Percentiles rank a stretch among this genome's conserved stretches.
These are phyloP conservation scores for Dallia pectoralis DNA, from an alignment of 2,797 vertebrate genomes.

Conservation along the genomic window DNA sequence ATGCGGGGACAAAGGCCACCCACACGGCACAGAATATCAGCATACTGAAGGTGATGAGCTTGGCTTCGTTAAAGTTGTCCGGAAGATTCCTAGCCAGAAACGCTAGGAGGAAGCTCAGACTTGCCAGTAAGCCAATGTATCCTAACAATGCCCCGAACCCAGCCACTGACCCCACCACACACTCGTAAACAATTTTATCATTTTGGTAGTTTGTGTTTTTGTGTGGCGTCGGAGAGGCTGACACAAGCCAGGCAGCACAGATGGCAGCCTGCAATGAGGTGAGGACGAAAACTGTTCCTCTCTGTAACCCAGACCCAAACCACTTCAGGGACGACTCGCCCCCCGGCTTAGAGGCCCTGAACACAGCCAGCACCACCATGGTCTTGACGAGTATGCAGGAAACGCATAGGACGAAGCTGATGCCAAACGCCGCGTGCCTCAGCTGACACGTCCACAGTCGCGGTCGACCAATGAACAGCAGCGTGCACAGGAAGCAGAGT, in stretches of 20 bases:
- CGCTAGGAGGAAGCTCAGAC: slow-evolving; percentile 66
- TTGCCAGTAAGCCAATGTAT: slow-evolving; percentile 70
- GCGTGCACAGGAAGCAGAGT: slow-evolving; percentile 42
- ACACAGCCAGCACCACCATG: slow-evolving; percentile 66
- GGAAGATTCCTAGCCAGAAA: slow-evolving; percentile 73
- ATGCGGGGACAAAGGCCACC: slow-evolving; percentile 3
- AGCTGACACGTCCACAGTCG: slow-evolving; percentile 47
- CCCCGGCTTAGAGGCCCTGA: slow-evolving; percentile 52
- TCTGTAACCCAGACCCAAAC: slow-evolving; percentile 66
- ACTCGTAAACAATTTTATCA: slow-evolving; percentile 66
- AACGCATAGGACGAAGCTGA: slow-evolving; percentile 46
- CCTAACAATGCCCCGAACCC: slow-evolving; percentile 66
- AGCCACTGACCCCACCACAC: slow-evolving; percentile 55
- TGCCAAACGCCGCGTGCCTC: slow-evolving; percentile 47
- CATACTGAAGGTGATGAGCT: slow-evolving; percentile 77
- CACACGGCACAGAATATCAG: slow-evolving; percentile 65
- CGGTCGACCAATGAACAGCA: slow-evolving; percentile 45
- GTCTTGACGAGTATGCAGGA: slow-evolving; percentile 60
- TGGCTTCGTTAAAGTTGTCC: slow-evolving; percentile 73
- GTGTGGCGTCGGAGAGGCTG: slow-evolving; percentile 50
- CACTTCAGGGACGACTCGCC: slow-evolving; percentile 54
- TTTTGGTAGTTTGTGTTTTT: slow-evolving; percentile 63
- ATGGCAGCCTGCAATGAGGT: slow-evolving; percentile 47
- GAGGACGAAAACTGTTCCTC: slow-evolving; percentile 60
- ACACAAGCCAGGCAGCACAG: slow-evolving; percentile 59